phyloP scores from a whole-genome alignment of 2,888 invertebrate species.

The Netelia melanura region DNA sequence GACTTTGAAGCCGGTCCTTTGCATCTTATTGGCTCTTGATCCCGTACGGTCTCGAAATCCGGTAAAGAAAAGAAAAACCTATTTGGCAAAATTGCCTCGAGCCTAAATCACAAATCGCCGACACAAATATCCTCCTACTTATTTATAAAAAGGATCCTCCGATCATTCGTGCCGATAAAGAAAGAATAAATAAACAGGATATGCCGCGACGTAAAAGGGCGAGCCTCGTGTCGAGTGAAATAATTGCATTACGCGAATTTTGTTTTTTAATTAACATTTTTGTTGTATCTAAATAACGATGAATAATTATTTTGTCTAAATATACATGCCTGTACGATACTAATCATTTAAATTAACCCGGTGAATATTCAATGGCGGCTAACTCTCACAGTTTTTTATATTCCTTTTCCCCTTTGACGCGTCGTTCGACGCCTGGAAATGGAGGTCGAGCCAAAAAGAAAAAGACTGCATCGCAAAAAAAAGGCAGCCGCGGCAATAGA shows the following conservation, averaged over 20 bases:
- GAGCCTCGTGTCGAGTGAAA: neutral
- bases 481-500: conserved; percentile 1
- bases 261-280: neutral
- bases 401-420: neutral
- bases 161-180: too few relatives aligned
- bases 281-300: neutral
- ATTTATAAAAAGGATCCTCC: conserved; percentile 17
- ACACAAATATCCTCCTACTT: conserved; percentile 12
- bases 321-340: neutral
- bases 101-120: conserved; percentile 22
- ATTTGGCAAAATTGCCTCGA: conserved; percentile 35
- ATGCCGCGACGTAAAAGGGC: neutral
- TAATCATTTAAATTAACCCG: neutral
- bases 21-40: conserved; percentile 54
- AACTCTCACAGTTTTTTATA: neutral
- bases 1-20: conserved; percentile 34
- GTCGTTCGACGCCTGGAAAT: conserved; percentile 6
- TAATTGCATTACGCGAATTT: neutral
- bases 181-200: too few relatives aligned
- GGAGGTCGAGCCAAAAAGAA: neutral
- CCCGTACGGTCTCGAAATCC: conserved; percentile 10
- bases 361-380: neutral
- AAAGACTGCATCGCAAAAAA: neutral
- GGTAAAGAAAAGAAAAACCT: conserved; percentile 35
- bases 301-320: neutral